Evolutionary conservation across 2,113 vertebrate species (phyloP).

Genomic region (Parotia lawesii): DNA sequence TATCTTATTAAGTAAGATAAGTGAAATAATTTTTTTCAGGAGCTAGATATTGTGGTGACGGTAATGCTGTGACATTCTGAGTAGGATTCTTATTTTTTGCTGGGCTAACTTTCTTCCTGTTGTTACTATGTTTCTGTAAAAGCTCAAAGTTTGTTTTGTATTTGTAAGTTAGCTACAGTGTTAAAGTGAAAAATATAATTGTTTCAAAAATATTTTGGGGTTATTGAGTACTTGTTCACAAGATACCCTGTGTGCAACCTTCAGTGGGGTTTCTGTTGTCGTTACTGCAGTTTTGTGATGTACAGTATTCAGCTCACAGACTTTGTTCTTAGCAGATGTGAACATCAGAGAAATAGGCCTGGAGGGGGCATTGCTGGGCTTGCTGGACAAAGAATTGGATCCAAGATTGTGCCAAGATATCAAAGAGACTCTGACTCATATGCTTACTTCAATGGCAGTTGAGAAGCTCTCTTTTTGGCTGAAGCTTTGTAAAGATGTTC

Average conservation of each 20-base stretch:
- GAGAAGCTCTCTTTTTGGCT: constrained; percentile 89
- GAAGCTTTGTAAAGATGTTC: constrained; percentile 91
- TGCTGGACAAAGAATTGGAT: constrained; percentile 90
- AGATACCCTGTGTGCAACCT: not conserved
- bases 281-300: constrained; percentile 16
- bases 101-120: not conserved
- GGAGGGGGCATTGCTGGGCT: constrained; percentile 86
- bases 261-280: not conserved
- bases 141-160: not conserved
- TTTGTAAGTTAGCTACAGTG: not conserved
- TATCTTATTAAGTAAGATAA: not conserved
- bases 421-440: constrained; percentile 86
- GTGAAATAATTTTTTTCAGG: not conserved
- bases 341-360: constrained; percentile 90
- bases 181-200: not conserved
- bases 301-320: constrained; percentile 8
- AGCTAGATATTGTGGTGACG: not conserved
- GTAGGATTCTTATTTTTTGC: not conserved
- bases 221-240: not conserved
- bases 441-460: constrained; percentile 83
- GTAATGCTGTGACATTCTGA: not conserved
- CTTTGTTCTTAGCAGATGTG: constrained; percentile 76
- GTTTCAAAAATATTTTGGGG: not conserved
- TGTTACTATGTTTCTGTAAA: not conserved
- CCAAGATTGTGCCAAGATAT: constrained; percentile 81